Evolutionary conservation across 2,113 vertebrate species (phyloP).

Genomic region (Phycodurus eques): DNA sequence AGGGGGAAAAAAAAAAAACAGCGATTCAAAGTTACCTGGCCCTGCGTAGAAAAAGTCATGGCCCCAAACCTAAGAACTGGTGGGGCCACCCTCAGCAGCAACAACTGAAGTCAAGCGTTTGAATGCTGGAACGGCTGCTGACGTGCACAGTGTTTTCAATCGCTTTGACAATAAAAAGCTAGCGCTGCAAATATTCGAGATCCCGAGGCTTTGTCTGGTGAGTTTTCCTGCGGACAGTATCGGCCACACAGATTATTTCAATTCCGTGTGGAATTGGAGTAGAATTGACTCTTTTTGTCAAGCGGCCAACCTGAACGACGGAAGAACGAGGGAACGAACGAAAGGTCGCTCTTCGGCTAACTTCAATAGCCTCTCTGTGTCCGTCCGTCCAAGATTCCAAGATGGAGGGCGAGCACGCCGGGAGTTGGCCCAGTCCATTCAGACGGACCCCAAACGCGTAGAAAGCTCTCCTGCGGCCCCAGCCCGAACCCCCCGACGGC

Average conservation of each 20-base stretch:
- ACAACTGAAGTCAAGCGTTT: no score
- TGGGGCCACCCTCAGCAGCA: no score
- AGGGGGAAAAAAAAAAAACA: no score
- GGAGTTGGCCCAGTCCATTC: slow-evolving; percentile 72
- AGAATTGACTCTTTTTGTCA: slow-evolving; percentile 48
- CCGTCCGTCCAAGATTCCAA: slow-evolving; percentile 53
- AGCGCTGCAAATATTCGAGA: background rate
- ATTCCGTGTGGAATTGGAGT: slow-evolving; percentile 17
- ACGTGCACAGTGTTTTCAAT: no score
- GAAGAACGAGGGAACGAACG: slow-evolving; percentile 46
- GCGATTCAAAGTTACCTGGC: no score
- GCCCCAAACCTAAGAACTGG: no score
- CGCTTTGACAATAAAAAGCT: background rate
- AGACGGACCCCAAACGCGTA: slow-evolving; percentile 71
- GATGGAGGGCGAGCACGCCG: slow-evolving; percentile 74
- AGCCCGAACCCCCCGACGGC: slow-evolving; percentile 66
- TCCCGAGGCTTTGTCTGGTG: background rate
- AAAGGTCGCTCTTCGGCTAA: slow-evolving; percentile 32
- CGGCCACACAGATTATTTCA: slow-evolving; percentile 27
- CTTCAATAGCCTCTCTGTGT: slow-evolving; percentile 76
- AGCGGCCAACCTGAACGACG: slow-evolving; percentile 51
- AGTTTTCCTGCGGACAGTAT: background rate
- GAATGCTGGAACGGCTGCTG: no score
- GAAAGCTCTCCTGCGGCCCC: slow-evolving; percentile 71
- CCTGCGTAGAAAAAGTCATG: no score